phyloP scores from a whole-genome alignment of 2,888 invertebrate species.

The Chromoteleia sp. region DNA sequence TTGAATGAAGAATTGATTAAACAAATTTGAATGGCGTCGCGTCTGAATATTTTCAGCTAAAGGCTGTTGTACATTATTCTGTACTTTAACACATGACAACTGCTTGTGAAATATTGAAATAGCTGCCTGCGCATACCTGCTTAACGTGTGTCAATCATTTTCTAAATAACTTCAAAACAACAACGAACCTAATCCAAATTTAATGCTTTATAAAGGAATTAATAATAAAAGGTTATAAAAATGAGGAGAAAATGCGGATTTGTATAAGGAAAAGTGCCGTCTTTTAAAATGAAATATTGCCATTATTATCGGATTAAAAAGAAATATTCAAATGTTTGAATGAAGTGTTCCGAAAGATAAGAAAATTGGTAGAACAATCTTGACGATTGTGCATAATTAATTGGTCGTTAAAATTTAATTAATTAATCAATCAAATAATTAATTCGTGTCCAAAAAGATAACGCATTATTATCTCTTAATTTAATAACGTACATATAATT shows the following conservation, averaged over 20 bases:
- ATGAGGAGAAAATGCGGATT: background rate
- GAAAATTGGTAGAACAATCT: background rate
- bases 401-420: background rate
- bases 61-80: conserved; percentile 37
- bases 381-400: background rate
- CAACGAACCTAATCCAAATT: conserved; percentile 38
- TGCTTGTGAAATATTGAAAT: conserved; percentile 49
- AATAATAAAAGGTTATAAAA: background rate
- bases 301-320: background rate
- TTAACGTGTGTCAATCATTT: conserved; percentile 58
- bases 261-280: background rate
- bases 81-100: conserved; percentile 54
- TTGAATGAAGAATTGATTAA: conserved; percentile 17
- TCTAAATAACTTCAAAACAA: conserved; percentile 45
- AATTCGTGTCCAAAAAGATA: conserved; percentile 16
- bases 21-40: background rate
- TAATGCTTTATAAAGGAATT: background rate
- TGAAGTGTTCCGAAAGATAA: background rate
- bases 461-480: conserved; percentile 15
- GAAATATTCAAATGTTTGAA: background rate
- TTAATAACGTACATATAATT: conserved; percentile 21
- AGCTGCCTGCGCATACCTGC: conserved; percentile 32
- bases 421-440: conserved; percentile 24
- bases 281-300: background rate
- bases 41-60: conserved; percentile 16